Conservation (phyloP, 2,888 invertebrate genomes). For the Margaritifera margaritifera region DNA sequence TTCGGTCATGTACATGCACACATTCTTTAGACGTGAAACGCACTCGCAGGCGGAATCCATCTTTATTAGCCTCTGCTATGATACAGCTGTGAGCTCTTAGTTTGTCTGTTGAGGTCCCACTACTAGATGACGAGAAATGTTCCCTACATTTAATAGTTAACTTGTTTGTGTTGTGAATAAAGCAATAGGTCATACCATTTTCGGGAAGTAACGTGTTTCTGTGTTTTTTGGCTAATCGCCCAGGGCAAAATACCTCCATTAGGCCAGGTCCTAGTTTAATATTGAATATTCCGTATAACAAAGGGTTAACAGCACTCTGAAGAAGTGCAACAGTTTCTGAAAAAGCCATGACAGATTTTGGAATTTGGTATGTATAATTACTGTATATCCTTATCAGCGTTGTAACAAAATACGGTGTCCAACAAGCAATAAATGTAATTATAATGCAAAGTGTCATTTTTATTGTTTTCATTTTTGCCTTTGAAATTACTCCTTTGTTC, state of each 20-base stretch:
- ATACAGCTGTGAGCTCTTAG: slow-evolving; percentile 32
- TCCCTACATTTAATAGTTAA: slow-evolving; percentile 6
- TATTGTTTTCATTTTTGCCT: slow-evolving; percentile 74
- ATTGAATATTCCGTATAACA: slow-evolving; percentile 74
- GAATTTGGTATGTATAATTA: slow-evolving; percentile 63
- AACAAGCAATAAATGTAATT: slow-evolving; percentile 72
- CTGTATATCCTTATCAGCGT: slow-evolving; percentile 73
- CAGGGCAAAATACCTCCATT: slow-evolving; percentile 56
- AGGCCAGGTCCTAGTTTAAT: slow-evolving; percentile 62
- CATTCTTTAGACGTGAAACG: slow-evolving; percentile 56
- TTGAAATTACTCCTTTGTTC: slow-evolving; percentile 69
- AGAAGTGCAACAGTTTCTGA: slow-evolving; percentile 70
- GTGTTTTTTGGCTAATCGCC: slow-evolving; percentile 21
- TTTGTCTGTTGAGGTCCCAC: slow-evolving; percentile 36
- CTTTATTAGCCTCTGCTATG: slow-evolving; percentile 59
- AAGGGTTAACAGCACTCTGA: slow-evolving; percentile 73
- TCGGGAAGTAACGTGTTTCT: slow-evolving; percentile 13
- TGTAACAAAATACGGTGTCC: slow-evolving; percentile 74
- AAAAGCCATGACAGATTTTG: slow-evolving; percentile 68
- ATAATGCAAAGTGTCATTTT: slow-evolving; percentile 74
- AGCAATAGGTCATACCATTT: slow-evolving; percentile 2
- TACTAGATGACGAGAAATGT: slow-evolving; percentile 28
- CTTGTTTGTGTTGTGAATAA: slow-evolving; percentile 1
- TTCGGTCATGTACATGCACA: slow-evolving; percentile 27
- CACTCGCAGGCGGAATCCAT: slow-evolving; percentile 60